Evolutionary conservation across 2,888 invertebrate genomes (phyloP).

Genomic region (Macrosoma leucophasiata): DNA sequence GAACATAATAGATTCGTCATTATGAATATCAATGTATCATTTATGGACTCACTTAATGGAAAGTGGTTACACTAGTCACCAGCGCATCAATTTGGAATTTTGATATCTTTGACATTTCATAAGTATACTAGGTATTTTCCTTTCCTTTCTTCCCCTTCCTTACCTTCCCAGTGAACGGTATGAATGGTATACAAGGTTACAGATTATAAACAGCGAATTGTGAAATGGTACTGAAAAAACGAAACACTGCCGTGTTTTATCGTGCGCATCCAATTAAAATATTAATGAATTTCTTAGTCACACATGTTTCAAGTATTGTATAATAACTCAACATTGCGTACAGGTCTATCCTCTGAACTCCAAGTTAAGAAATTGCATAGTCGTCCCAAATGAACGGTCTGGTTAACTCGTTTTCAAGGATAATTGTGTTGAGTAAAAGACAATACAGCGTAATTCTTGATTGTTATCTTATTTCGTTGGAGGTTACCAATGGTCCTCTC

Average conservation of each 20-base stretch:
- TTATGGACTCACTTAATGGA: too few species aligned
- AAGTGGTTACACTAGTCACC: too few species aligned
- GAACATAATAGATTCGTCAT: too few species aligned
- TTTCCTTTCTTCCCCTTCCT: too few species aligned
- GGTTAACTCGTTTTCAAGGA: conserved; percentile 52
- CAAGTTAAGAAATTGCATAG: conserved; percentile 28
- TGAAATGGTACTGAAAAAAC: too few species aligned
- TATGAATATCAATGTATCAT: too few species aligned
- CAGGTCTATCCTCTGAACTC: conserved; percentile 9
- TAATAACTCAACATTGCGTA: conserved; percentile 6
- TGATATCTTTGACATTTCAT: too few species aligned
- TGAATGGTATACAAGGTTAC: conserved; percentile 4
- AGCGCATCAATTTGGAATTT: too few species aligned
- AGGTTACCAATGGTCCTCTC: conserved; percentile 12
- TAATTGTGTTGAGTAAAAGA: conserved; percentile 42
- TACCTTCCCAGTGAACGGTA: too few species aligned
- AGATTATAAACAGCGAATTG: conserved; percentile 8
- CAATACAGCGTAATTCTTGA: conserved; percentile 39
- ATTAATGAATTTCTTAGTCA: conserved; percentile 11
- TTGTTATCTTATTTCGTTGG: conserved; percentile 28
- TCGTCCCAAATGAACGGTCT: conserved; percentile 56
- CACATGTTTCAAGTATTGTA: conserved; percentile 12
- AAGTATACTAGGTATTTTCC: too few species aligned
- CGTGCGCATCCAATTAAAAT: conserved; percentile 27
- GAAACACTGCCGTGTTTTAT: conserved; percentile 20